Base-by-base conservation (phyloP, 2,888 invertebrate genomes). In the Hyalella azteca region DNA sequence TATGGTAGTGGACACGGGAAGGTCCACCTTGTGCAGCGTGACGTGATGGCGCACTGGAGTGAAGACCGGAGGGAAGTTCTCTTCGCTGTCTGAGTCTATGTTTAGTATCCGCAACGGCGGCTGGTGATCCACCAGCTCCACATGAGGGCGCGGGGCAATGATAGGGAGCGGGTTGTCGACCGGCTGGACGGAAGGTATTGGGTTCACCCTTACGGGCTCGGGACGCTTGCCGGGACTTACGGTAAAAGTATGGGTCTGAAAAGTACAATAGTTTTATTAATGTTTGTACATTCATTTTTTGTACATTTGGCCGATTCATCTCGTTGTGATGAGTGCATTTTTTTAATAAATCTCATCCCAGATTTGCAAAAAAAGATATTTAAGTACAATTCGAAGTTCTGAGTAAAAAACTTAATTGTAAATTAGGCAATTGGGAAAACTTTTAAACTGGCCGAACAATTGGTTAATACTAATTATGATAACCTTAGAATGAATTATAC, bases 101-200 rank as follows among this genome's bases (percentile, higher is more conserved):
- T 19, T 15, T 7, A 11, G 11, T 41, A 45, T 45, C 5, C 7
- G 13, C 22, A 45, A 22, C 3, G 75, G 75, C n/a, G 45, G 75
- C 15, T 26, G 75, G 45, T 75, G 26, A n/a, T n/a, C 41, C 22
- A 41, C 75, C 9, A 45, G 40, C 0, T 73, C 26, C 7, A 26
- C 29, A 9, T 54, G 22, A 29, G 36, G 9, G 45, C 41, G 75
- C 13, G n/a, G 40, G 9, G 41, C 22, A 22, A 45, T n/a, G 29
- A 75, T 26, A 41, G 73, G 73, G 22, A 9, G 11, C 4, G 73
- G 73, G 22, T 75, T 75, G 75, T 75, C 75, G 15, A 75, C 75
- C 3, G 75, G 75, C 75, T 75, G 41, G 5, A 75, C 75, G 22
- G 75, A 75, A 19, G n/a, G 75, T 19, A 39, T 9, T 75, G 39